Evolutionary conservation across 2,888 invertebrate species (phyloP), one percentile per base, ranked within the genome.

Genomic region (Cephus sareptanus): DNA sequence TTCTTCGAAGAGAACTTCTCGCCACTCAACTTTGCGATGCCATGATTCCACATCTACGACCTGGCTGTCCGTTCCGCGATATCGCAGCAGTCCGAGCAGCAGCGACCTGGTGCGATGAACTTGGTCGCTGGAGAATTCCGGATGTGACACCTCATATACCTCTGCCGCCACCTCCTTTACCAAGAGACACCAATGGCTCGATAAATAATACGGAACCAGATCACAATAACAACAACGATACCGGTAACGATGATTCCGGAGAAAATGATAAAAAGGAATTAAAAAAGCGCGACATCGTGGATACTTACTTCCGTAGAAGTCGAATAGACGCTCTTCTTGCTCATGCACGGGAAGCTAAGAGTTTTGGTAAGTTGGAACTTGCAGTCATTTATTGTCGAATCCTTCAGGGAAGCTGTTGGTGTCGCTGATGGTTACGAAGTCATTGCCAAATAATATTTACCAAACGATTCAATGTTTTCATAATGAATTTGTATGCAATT

Each of bases 1-100:
- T 91, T 3, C 79, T 91, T 68, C 89, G 91, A 4, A 87, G 90
- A 2, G 91, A 91, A 78, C 82, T 91, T 31, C 82, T 91, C 11
- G 88, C 87, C 3, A 89, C 89, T n/a, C 91, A 91, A 75, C 83
- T 91, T 9, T 91, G 90, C 81, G 91, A 91, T 31, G 89, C 90
- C 11, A 91, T 91, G 91, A 73, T 91, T 23, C 91, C 91, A 1
- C 88, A 91, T 78, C 82, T 91, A 40, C 86, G 90, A 77, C 91
- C 91, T 0, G 91, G 91, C 6, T 91, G 91, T 81, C 91, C 91
- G 4, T 87, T 90, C 73, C 89, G 91, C 56, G 90, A 91, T 75
- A 76, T 91, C 30, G 83, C 82, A 1, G 85, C 88, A 0, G 81
- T 91, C 13, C 84, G 91, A 30, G 84, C 85, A 4, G 87, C 90